Evolutionary conservation across 2,888 invertebrate species (phyloP).

Genomic region (Cremastinae sp.): DNA sequence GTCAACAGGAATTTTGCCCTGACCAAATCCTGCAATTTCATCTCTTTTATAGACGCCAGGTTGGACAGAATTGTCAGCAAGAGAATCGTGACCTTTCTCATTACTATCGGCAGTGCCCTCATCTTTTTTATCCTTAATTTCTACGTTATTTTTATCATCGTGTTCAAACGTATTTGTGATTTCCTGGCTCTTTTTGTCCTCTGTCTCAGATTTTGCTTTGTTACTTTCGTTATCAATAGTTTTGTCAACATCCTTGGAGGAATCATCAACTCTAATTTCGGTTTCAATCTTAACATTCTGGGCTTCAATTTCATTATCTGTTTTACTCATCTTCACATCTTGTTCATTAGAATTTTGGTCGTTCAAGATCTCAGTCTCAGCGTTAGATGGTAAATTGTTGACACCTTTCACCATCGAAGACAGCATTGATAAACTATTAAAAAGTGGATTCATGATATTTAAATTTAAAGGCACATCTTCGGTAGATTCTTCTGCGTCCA

Average conservation of each 20-base stretch:
- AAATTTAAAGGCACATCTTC: constrained; percentile 48
- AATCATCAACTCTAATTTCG: constrained; percentile 3
- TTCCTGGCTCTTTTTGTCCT: background rate
- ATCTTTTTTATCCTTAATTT: constrained; percentile 21
- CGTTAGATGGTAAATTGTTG: constrained; percentile 24
- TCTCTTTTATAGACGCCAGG: constrained; percentile 62
- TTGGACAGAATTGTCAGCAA: constrained; percentile 50
- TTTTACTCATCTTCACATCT: background rate
- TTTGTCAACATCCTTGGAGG: background rate
- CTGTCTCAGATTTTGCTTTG: background rate
- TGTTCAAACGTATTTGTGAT: constrained; percentile 41
- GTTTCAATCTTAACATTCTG: background rate
- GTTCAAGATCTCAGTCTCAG: background rate
- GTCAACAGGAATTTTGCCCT: constrained; percentile 65
- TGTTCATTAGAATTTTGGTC: constrained; percentile 10
- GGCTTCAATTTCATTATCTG: background rate
- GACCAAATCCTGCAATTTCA: constrained; percentile 65
- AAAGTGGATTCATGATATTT: constrained; percentile 50
- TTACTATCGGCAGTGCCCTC: constrained; percentile 42
- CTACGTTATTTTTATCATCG: constrained; percentile 42
- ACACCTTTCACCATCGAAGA: constrained; percentile 44
- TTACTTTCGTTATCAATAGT: background rate
- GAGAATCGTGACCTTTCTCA: constrained; percentile 17
- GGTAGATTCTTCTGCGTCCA: constrained; percentile 42
- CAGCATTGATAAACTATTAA: constrained; percentile 43